These are phyloP conservation scores for Heliocidaris tuberculata DNA, from an alignment of 35 echinoderm and acorn worm genomes.

Conservation along the genomic window DNA sequence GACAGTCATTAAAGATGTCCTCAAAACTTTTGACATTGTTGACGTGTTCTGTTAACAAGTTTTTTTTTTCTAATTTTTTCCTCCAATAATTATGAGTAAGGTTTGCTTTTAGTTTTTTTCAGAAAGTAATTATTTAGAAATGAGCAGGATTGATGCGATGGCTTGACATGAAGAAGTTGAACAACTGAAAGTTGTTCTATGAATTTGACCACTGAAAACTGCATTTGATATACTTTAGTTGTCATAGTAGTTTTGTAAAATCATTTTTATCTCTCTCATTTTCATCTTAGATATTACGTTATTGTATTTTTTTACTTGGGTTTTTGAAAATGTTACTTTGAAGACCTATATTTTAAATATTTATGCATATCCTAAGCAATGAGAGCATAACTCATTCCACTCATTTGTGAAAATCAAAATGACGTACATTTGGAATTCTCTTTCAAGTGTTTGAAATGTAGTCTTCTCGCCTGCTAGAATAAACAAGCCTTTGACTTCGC, in stretches of 20 bases:
- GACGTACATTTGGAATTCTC: not conserved
- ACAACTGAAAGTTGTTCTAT: not conserved
- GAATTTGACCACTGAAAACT: not conserved
- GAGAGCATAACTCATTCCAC: constrained; percentile 1
- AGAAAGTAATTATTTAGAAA: not conserved
- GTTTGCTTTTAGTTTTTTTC: not conserved
- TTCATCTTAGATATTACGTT: not conserved
- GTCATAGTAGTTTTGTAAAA: not conserved
- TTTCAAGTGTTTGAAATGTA: not conserved
- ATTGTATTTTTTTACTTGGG: not conserved
- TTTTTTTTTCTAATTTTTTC: not conserved
- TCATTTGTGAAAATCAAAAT: not conserved
- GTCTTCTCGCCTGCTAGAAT: not conserved
- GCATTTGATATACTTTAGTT: not conserved
- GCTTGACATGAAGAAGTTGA: not conserved
- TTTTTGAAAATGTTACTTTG: not conserved
- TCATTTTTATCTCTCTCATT: not conserved
- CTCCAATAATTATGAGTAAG: not conserved
- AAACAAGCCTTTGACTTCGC: constrained; percentile 5
- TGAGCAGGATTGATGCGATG: not conserved
- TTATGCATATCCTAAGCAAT: not conserved
- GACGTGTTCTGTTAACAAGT: not conserved
- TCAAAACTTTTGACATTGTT: not conserved
- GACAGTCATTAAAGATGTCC: not conserved
- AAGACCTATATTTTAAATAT: not conserved